A percentile compares a stretch with the other conserved stretches of the same genome.
These are phyloP conservation scores for Neoscelio sp. DNA, from an alignment of 2,888 invertebrate species.

Conservation along the genomic window DNA sequence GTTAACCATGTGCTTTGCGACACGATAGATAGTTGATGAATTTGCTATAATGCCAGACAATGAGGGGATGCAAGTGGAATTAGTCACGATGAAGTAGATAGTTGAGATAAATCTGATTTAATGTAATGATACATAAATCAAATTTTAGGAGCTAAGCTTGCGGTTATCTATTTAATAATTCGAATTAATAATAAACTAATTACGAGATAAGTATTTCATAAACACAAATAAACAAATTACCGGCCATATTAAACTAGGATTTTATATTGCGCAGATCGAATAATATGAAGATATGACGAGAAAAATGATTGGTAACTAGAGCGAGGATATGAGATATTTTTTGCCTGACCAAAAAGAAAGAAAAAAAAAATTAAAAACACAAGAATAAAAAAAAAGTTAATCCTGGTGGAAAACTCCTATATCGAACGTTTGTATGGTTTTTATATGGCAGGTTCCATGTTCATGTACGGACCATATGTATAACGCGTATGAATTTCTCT, in stretches of 20 bases:
- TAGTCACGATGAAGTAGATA: slow-evolving; percentile 68
- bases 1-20: slow-evolving; percentile 72
- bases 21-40: slow-evolving; percentile 64
- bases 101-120: slow-evolving; percentile 72
- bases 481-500: too few relatives aligned
- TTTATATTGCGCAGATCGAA: slow-evolving; percentile 76
- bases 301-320: slow-evolving; percentile 31
- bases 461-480: too few relatives aligned
- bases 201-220: slow-evolving; percentile 73
- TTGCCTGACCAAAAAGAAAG: slow-evolving; percentile 33
- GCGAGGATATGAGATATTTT: slow-evolving; percentile 60
- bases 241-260: slow-evolving; percentile 79
- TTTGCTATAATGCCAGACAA: slow-evolving; percentile 51
- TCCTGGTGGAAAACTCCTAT: too few relatives aligned
- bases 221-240: slow-evolving; percentile 76
- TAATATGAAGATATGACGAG: slow-evolving; percentile 10
- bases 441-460: too few relatives aligned
- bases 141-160: slow-evolving; percentile 74
- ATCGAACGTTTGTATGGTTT: too few relatives aligned
- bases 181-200: slow-evolving; percentile 75
- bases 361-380: slow-evolving; percentile 13
- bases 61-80: slow-evolving; percentile 45
- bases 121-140: slow-evolving; percentile 70
- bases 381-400: slow-evolving; percentile 2
- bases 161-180: slow-evolving; percentile 79